These are phyloP conservation scores for Phymorhynchus buccinoides DNA, from an alignment of 1,140 invertebrate genomes.

Conservation along the genomic window DNA sequence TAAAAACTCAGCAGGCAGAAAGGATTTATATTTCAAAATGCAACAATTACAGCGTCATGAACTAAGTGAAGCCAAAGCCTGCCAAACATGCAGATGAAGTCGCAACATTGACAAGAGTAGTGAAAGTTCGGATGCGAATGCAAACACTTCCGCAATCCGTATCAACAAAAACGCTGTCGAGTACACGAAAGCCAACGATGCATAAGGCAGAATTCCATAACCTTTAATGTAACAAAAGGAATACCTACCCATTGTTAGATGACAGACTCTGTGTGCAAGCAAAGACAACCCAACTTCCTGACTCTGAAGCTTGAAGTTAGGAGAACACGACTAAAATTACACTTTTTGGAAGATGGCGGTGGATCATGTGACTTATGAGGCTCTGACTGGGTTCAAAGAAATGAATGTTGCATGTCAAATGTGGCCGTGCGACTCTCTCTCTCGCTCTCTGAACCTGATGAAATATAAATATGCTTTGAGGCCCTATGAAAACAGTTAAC, in stretches of 20 bases:
- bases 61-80: no score
- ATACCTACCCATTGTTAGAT: constrained; percentile 14
- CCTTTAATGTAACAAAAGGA: background rate
- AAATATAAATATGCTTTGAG: no score
- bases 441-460: no score
- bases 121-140: background rate
- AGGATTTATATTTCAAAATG: no score
- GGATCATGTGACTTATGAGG: constrained; percentile 35
- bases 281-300: constrained; percentile 13
- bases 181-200: background rate
- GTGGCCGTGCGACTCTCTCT: no score
- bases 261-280: background rate
- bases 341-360: constrained; percentile 28
- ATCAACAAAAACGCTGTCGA: background rate
- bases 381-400: background rate
- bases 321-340: constrained; percentile 17
- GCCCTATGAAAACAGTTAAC: no score
- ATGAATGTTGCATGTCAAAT: no score
- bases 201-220: background rate
- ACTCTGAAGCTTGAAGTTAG: background rate
- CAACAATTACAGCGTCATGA: no score
- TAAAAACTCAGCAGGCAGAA: no score
- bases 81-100: no score
- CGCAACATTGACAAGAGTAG: no score
- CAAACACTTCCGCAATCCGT: background rate